phyloP scores from a whole-genome alignment of 2,888 invertebrate genomes.

The Hyalella azteca region DNA sequence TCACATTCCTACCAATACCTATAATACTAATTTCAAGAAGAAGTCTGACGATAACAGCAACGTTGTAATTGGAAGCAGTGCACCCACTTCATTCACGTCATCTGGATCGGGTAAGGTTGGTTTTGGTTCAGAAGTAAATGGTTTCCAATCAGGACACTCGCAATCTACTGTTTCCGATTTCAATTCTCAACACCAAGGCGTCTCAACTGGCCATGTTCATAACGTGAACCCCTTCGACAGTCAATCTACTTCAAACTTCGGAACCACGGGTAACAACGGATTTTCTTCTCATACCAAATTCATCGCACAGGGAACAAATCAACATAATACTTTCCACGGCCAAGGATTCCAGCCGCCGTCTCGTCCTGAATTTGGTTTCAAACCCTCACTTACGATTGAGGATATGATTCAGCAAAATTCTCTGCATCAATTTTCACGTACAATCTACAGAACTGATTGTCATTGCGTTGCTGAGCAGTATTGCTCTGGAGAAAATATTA shows the following conservation, averaged over 20 bases:
- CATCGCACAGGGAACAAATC: background rate
- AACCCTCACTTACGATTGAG: slow-evolving; percentile 27
- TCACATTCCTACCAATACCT: background rate
- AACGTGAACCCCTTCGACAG: background rate
- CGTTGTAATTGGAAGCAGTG: background rate
- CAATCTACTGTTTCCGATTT: slow-evolving; percentile 1
- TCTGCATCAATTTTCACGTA: background rate
- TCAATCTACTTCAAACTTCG: background rate
- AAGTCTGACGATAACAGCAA: slow-evolving; percentile 27
- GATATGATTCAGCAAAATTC: slow-evolving; percentile 31
- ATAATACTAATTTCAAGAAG: slow-evolving; percentile 16
- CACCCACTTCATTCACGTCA: slow-evolving; percentile 7
- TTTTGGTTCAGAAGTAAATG: background rate
- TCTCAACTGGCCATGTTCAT: background rate
- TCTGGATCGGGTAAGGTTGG: background rate
- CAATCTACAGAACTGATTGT: slow-evolving; percentile 51
- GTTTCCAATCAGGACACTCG: background rate
- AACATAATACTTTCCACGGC: slow-evolving; percentile 8
- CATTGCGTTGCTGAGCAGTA: slow-evolving; percentile 58
- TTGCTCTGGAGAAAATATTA: slow-evolving; percentile 57
- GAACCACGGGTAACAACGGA: background rate
- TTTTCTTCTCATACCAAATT: slow-evolving; percentile 19
- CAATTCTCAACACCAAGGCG: background rate
- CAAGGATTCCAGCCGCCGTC: slow-evolving; percentile 28
- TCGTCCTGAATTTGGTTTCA: background rate